Evolutionary conservation across 2,113 vertebrate species (phyloP), one percentile per base, ranked within the genome.

Genomic region (Anhinga rufa): DNA sequence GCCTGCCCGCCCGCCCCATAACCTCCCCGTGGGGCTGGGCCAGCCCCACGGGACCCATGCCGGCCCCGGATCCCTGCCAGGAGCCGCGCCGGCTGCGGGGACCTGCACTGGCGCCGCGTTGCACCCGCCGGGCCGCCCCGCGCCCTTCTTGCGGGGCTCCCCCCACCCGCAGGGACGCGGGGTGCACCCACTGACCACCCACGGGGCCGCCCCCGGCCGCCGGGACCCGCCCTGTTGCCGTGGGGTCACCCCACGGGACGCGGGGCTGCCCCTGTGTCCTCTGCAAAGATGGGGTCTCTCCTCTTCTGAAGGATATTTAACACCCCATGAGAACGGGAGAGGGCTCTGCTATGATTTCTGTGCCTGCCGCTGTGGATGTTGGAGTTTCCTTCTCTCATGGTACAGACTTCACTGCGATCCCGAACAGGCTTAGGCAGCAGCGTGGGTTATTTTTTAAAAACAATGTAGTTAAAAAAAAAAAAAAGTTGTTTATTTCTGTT

Each of bases 331-430:
- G 31, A 18, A 13, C 1, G 52, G 31, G 46, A 31, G 66, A 7
- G 25, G 29, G 83, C 51, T 40, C 51, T 34, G 42, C 71, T 6
- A 8, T 1, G 49, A 9, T 38, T 4, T 8, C 55, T 2, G 12
- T 32, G 21, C 51, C 25, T 2, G 1, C 42, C 38, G 54, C 36
- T 29, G 16, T 44, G 86, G 14, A 0, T 7, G 1, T 5, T 26
- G 34, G 5, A 8, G 10, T 7, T 29, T 52, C 52, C 22, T 49
- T 38, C 0, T 21, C 4, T 55, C 38, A 2, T 0, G 0, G 48
- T 3, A 7, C 3, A 3, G 57, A 8, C n/a, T 68, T 38, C 38
- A 4, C 38, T 12, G 64, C 18, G 3, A 8, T 5, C 68, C 64
- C 9, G 34, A 8, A 2, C 34, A 12, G 69, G 48, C 17, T 46